Evolutionary conservation across 2,888 invertebrate species (phyloP), one percentile per base, ranked within the genome.

Genomic region (Epinotia demarniana): DNA sequence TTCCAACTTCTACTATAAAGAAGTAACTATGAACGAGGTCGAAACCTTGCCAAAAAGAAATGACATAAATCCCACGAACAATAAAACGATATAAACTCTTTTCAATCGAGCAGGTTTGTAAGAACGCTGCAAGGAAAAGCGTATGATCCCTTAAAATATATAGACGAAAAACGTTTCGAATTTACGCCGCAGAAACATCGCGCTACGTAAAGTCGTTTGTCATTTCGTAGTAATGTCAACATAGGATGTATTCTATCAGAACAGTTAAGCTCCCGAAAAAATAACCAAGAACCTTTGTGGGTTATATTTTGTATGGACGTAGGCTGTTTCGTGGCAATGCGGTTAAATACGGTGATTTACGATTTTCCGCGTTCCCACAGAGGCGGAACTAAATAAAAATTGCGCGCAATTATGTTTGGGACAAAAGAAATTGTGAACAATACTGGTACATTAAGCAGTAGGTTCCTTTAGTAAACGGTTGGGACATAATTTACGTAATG

Each of bases 311-410:
- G 27, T 23, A 33, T 60, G 70, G 70, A 75, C 70, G 55, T 75
- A 75, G 70, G 70, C 70, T 49, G 64, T 70, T 66, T 66, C n/a
- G 70, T 19, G 55, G 60, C 64, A 33, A 46, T 70, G 18, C 60
- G 53, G 70, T 39, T 55, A 71, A 69, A 67, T 67, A 61, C 58
- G 60, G 75, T 75, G 70, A 75, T 75, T 75, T 75, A 75, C 70
- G 70, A 75, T 75, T 75, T 75, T 75, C 75, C 70, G 70, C 75
- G 39, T 70, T 63, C 57, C 70, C 23, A 33, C 64, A 18, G 70
- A 18, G 68, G 73, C 69, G 70, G 75, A 71, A 75, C 75, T 75
- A 71, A 75, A 66, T 71, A 71, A 75, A 71, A 75, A 75, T 75
- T 66, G 75, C 64, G 64, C 58, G 58, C 64, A 75, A 75, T 70